These are phyloP conservation scores for Stigmatopora argus DNA, from an alignment of 2,113 vertebrate species.

Conservation along the genomic window DNA sequence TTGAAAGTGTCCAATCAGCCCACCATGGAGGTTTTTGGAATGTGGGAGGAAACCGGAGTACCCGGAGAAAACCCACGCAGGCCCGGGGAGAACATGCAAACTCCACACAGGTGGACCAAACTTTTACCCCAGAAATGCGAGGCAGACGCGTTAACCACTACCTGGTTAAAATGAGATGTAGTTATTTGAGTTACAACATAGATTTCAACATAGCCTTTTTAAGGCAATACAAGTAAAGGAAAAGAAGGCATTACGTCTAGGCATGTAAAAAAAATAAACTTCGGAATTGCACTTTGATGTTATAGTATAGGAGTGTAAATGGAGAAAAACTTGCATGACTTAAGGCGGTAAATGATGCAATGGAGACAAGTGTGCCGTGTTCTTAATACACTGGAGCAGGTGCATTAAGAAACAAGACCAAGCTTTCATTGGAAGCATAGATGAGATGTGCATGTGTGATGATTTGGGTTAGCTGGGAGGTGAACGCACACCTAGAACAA, in stretches of 20 bases:
- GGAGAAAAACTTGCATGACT: not conserved
- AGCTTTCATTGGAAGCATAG: slow-evolving; percentile 50
- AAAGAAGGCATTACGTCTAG: not conserved
- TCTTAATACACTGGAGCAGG: slow-evolving; percentile 47
- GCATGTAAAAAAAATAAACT: not conserved
- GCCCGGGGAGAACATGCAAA: no score
- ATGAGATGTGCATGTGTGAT: slow-evolving; percentile 42
- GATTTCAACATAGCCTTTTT: not conserved
- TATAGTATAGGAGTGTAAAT: not conserved
- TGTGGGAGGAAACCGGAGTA: no score
- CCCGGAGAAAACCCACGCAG: no score
- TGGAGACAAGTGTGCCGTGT: slow-evolving; percentile 22
- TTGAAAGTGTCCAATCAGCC: no score
- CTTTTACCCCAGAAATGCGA: no score
- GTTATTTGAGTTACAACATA: not conserved
- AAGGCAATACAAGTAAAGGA: not conserved
- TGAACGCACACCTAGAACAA: slow-evolving; percentile 15
- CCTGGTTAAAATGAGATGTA: not conserved
- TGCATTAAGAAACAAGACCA: slow-evolving; percentile 47
- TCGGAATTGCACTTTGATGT: not conserved
- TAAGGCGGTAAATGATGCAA: slow-evolving; percentile 24
- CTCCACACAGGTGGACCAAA: no score
- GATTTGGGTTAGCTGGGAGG: slow-evolving; percentile 34
- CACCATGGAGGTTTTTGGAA: no score
- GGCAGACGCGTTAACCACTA: no score